These are phyloP conservation scores for Drosophila santomea DNA, from an alignment of 1,140 invertebrate species.

Conservation along the genomic window DNA sequence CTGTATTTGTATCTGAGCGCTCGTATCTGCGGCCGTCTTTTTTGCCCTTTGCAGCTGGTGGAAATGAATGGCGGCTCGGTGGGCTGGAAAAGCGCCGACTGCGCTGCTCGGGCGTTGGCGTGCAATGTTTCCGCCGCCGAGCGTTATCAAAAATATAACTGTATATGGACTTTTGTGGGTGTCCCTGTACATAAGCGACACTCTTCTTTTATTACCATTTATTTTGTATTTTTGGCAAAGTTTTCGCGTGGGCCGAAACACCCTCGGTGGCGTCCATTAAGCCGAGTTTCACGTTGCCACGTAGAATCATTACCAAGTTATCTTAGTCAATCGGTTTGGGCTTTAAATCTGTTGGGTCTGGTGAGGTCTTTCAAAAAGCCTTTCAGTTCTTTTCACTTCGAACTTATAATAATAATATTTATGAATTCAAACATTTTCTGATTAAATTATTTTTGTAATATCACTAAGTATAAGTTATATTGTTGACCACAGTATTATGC, in stretches of 20 bases:
- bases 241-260: slow-evolving; percentile 22
- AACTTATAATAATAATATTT: too few relatives aligned
- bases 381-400: too few relatives aligned
- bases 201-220: slow-evolving; percentile 29
- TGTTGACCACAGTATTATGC: too few relatives aligned
- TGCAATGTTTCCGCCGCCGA: slow-evolving; percentile 65
- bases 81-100: slow-evolving; percentile 55
- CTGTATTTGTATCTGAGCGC: slow-evolving; percentile 29
- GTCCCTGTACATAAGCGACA: slow-evolving; percentile 24
- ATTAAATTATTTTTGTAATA: not conserved
- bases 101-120: slow-evolving; percentile 59
- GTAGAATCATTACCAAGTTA: not conserved
- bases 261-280: slow-evolving; percentile 13
- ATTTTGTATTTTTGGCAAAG: slow-evolving; percentile 10
- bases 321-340: not conserved
- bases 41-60: slow-evolving; percentile 29
- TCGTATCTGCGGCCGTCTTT: slow-evolving; percentile 25
- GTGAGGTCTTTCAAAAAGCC: too few relatives aligned
- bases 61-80: slow-evolving; percentile 70
- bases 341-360: not conserved
- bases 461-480: not conserved
- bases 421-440: not conserved
- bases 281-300: not conserved
- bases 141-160: slow-evolving; percentile 75
- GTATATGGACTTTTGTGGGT: slow-evolving; percentile 51